Base-by-base conservation (phyloP, 2,888 invertebrate genomes). In the Phyto melanocephala region DNA sequence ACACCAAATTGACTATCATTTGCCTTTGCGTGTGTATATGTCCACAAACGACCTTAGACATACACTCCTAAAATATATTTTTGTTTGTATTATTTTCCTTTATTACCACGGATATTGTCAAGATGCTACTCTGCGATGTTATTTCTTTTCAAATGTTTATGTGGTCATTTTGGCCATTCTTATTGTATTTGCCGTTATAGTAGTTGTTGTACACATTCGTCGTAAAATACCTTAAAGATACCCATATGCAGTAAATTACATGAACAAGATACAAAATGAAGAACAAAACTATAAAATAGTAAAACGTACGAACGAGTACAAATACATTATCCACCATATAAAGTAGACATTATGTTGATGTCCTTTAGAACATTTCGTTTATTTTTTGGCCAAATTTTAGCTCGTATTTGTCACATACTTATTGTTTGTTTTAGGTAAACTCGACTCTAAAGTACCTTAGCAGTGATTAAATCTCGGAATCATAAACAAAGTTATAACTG, bases 281-380 rank as follows among this genome's bases (percentile, higher is more conserved):
- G 35, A 40, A 67, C 22, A 76, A 24, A 20, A 56, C 7, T 50
- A 50, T 50, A 28, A 68, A 54, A 15, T 7, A n/a, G 54, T 54
- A 8, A 42, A 63, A 45, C 45, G 28, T 47, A 28, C 28, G 33
- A 47, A n/a, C 15, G 56, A 47, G 20, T 33, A 15, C 58, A 87
- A 81, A 84, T 86, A 87, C 86, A 87, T 87, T 88, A 89, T 88
- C 88, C 89, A 87, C 89, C 87, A 86, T 88, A 88, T 89, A 89
- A 89, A 89, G 88, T 89, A 89, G 88, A 89, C 89, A 88, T 89
- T 88, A 89, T 88, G 89, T 88, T 88, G 89, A 89, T 89, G 88
- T 85, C 82, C 85, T 84, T 85, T 68, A 50, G 47, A 84, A 81
- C 81, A 82, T 83, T 60, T 54, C 22, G 45, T n/a, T 24, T 40